Base-by-base conservation (phyloP, 1,140 invertebrate species). In the Octopus bimaculoides region DNA sequence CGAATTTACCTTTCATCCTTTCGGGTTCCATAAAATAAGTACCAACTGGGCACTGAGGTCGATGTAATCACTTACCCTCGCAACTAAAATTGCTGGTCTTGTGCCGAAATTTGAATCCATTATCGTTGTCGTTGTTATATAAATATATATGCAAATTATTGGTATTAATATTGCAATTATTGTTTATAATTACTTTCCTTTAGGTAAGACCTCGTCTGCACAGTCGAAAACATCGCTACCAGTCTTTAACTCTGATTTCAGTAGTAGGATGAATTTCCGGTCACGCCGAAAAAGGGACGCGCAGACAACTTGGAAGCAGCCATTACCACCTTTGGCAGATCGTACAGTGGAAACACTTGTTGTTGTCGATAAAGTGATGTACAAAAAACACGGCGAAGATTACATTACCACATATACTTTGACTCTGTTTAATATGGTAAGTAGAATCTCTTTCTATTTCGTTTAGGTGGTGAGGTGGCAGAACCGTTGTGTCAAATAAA, bases 381-480 rank as follows among this genome's bases (percentile, higher is more conserved):
- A 82, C 54, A 80, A 82, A 53, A 86, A 86, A 79, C 86, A 88
- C 81, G 87, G 87, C 26, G 77, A 81, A 7, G 81, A 85, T 55
- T 86, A 88, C 61, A 81, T 87, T 14, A 88, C 87, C 10, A 87
- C 86, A 10, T 88, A 87, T 73, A 79, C 87, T 14, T 83, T 88
- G 9, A 88, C 86, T 41, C 84, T 88, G 41, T 87, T 88, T 71
- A 88, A 88, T 78, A 88, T 87, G 80, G 87, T 88, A 83, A 83
- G 83, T 83, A 41, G 8, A 52, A 10, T 41, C 26, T 41, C 26
- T 41, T 41, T 41, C 26, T 41, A 41, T 41, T 41, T 41, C 26
- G 26, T 41, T 41, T 41, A 41, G 26, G 26, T 41, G 26, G 26
- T 41, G 26, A 41, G 0, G 26, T 41, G 26, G 26, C 26, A 41